Evolutionary conservation across 2,797 vertebrate species (phyloP).

Genomic region (Yasuhikotakia modesta): DNA sequence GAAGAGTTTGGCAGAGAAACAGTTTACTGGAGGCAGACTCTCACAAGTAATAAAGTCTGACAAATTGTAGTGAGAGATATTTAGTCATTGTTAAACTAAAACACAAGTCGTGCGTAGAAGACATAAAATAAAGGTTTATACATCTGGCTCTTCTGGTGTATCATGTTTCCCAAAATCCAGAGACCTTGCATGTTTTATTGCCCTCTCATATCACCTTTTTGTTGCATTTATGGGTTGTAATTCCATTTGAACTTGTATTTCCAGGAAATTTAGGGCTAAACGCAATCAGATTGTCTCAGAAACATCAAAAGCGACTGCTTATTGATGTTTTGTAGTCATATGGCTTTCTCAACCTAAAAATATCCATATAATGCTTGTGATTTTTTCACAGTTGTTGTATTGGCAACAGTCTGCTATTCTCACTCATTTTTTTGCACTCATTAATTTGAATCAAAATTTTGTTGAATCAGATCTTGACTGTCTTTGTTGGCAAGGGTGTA

Average conservation of each 20-base stretch:
- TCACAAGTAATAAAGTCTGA: too few relatives aligned
- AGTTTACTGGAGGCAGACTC: too few relatives aligned
- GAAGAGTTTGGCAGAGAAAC: too few relatives aligned
- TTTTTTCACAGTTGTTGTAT: conserved; percentile 22
- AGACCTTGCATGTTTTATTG: conserved; percentile 28
- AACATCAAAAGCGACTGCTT: conserved; percentile 45
- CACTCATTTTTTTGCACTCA: background rate
- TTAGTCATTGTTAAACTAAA: too few relatives aligned
- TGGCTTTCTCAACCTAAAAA: conserved; percentile 13
- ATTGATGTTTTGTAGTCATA: conserved; percentile 44
- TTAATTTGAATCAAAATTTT: background rate
- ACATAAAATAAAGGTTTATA: conserved; percentile 1
- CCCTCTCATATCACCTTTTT: background rate
- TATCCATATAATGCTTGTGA: conserved; percentile 22
- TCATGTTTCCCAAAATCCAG: background rate
- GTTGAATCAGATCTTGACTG: background rate
- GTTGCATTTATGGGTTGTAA: background rate
- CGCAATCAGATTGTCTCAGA: conserved; percentile 14
- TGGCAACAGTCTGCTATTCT: background rate
- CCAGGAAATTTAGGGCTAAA: conserved; percentile 1
- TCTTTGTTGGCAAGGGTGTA: background rate
- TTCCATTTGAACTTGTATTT: conserved; percentile 2
- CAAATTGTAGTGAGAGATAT: too few relatives aligned
- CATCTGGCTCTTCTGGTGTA: conserved; percentile 25
- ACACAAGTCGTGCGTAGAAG: too few relatives aligned